Base-by-base conservation (phyloP, 1,140 invertebrate species). In the Copidosoma floridanum region DNA sequence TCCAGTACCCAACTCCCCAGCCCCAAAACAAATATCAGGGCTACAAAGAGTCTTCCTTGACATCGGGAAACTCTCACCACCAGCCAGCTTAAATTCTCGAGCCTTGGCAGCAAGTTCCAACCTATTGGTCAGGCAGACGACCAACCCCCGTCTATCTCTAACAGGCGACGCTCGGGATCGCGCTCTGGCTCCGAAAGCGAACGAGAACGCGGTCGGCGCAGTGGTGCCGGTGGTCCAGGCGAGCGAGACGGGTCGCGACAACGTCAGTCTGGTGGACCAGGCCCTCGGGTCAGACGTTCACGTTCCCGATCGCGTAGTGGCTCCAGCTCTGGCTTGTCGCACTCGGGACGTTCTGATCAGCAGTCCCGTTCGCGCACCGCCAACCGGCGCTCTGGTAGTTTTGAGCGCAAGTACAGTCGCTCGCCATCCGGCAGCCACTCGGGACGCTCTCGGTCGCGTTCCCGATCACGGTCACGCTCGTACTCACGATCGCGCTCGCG, bases 391-490 rank as follows among this genome's bases (percentile, higher is more conserved):
- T 80, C 83, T 1, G 81, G 83, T 2, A 82, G 84, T 67, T 84
- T 84, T 59, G 80, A 84, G 47, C 76, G 83, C 47, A 80, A 78
- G 23, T 80, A 81, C 56, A 77, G 82, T 4, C 82, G 84, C 27
- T 85, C 83, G 64, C 71, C 78, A 37, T 75, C 83, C 50, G 76
- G 78, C 1, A 79, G 74, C 0, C 79, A 79, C 62, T 78, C 77
- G 24, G 77, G 77, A 0, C 77, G 79, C 58, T 78, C 76, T 29
- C 67, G 79, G 37, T 78, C 77, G 1, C 70, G 78, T 1, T 86
- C 84, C 57, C 83, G 87, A 52, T 86, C 85, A 0, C 71, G 86
- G 10, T 86, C 85, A 0, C 82, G 86, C 20, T 85, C 84, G 0
- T 67, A 75, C 16, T 79, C 77, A 51, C 72, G 81, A 1, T 81